A percentile compares a stretch with the other conserved stretches of the same genome.
These are phyloP conservation scores for Agelas oroides DNA, from an alignment of 37 sponge, comb jelly and placozoan genomes.

Conservation along the genomic window DNA sequence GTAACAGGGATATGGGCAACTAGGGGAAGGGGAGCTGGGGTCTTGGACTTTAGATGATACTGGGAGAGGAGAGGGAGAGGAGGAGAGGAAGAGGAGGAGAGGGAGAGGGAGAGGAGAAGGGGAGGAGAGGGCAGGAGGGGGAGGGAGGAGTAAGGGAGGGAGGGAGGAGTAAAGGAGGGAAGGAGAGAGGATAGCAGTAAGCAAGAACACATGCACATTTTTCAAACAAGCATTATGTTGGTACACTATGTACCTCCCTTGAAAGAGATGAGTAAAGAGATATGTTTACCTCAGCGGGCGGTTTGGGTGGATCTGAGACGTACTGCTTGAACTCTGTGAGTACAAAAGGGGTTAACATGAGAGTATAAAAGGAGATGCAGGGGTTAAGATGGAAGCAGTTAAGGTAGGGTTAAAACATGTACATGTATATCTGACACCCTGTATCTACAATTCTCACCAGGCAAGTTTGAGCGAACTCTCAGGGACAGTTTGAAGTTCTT, in stretches of 20 bases:
- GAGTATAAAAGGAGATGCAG: not conserved
- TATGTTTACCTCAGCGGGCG: conserved; percentile 18
- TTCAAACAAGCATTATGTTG: too few relatives aligned
- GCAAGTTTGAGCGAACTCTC: conserved; percentile 52
- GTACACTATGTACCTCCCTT: not conserved
- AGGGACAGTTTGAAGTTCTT: conserved; percentile 69
- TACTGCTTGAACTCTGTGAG: conserved; percentile 55
- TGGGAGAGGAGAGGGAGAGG: too few relatives aligned
- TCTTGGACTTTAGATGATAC: not conserved
- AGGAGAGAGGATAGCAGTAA: not conserved
- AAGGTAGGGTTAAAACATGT: too few relatives aligned
- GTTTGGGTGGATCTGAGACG: conserved; percentile 56
- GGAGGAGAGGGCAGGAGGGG: not conserved
- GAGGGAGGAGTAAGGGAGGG: not conserved
- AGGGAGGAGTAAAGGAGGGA: not conserved
- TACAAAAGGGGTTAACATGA: not conserved
- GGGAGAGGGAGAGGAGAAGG: too few relatives aligned
- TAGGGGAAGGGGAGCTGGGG: conserved; percentile 3
- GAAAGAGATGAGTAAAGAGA: not conserved
- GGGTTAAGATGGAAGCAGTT: too few relatives aligned
- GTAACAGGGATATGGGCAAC: conserved; percentile 30
- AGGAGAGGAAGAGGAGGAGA: too few relatives aligned
- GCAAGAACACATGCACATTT: too few relatives aligned
- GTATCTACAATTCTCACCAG: conserved; percentile 42
- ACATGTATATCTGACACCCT: too few relatives aligned